Evolutionary conservation across 35 echinoderm and acorn worm species (phyloP), one percentile per base, ranked within the genome.

Genomic region (Heliocidaris tuberculata): DNA sequence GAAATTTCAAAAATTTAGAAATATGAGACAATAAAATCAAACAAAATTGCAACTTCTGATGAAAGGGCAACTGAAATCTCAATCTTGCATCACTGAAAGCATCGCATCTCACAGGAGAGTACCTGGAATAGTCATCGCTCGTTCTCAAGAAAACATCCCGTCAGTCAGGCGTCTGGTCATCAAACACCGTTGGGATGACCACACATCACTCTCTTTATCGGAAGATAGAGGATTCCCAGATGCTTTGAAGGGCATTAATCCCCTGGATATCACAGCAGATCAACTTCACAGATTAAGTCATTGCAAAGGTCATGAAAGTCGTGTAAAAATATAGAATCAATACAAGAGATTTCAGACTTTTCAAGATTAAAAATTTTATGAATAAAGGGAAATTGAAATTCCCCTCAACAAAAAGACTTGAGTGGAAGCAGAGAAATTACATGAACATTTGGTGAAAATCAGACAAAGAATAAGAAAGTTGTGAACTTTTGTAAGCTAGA

Each of bases 161-260:
- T 78, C 65, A 78, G 21, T 78, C 65, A 78, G 65, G 65, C 65
- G 65, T 78, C 65, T 78, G 65, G 65, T 78, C 65, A 78, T 78
- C 65, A 78, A n/a, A 2, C 17, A 78, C 65, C 5, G 8, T 78
- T 27, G 65, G 65, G 65, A 78, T 78, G 65, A 78, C 65, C 65
- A 78, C 21, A 19, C 65, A 78, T 78, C 65, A 78, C 65, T 78
- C 52, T 56, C 52, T 56, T 56, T 15, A 56, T 56, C 52, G 10
- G 52, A 56, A 10, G 65, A 19, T 27, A 3, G 8, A 78, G 65
- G 65, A 78, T 78, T 78, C 65, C 65, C 21, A 8, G 27, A 27
- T 24, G 17, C 4, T 78, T 78, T 78, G 27, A 78, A 78, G 65
- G 65, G 21, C 27, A 78, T n/a, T 78, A 78, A 78, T 78, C 65